Evolutionary conservation across 1,140 invertebrate species (phyloP).

Genomic region (Panagrolaimus sp.): DNA sequence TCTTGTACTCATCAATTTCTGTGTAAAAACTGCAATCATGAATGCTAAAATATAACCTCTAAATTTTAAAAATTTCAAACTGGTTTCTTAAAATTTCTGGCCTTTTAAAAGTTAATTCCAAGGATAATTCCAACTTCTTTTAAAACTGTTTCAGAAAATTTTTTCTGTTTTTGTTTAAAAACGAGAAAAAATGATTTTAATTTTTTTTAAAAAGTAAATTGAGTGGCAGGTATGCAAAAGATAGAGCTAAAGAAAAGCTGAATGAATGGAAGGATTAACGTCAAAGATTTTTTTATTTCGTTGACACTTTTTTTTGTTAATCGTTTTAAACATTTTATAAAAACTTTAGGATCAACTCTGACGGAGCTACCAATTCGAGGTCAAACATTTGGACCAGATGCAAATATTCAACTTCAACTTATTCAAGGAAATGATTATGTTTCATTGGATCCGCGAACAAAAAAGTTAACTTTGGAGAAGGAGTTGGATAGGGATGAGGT

Average conservation of each 20-base stretch:
- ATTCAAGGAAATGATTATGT: constrained; percentile 34
- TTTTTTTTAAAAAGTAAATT: background rate
- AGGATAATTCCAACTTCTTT: too few species aligned
- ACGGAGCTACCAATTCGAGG: constrained; percentile 32
- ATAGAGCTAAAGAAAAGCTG: background rate
- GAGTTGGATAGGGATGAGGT: constrained; percentile 37
- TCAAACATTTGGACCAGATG: constrained; percentile 18
- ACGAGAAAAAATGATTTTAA: too few species aligned
- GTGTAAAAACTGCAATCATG: too few species aligned
- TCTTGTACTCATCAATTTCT: too few species aligned
- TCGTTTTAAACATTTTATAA: too few species aligned
- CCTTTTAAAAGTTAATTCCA: too few species aligned
- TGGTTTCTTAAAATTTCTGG: too few species aligned
- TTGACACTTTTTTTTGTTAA: too few species aligned
- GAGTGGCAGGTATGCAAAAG: constrained; percentile 15
- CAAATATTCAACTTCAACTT: constrained; percentile 29
- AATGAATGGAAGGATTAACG: background rate
- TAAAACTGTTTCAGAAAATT: too few species aligned
- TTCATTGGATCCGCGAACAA: constrained; percentile 28
- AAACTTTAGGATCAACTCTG: constrained; percentile 32
- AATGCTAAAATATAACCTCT: too few species aligned
- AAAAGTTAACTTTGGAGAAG: constrained; percentile 36
- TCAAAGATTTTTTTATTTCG: background rate
- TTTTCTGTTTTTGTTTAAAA: too few species aligned
- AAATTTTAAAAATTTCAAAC: too few species aligned